phyloP scores from a whole-genome alignment of 2,888 invertebrate species.

The Orthosia gracilis region DNA sequence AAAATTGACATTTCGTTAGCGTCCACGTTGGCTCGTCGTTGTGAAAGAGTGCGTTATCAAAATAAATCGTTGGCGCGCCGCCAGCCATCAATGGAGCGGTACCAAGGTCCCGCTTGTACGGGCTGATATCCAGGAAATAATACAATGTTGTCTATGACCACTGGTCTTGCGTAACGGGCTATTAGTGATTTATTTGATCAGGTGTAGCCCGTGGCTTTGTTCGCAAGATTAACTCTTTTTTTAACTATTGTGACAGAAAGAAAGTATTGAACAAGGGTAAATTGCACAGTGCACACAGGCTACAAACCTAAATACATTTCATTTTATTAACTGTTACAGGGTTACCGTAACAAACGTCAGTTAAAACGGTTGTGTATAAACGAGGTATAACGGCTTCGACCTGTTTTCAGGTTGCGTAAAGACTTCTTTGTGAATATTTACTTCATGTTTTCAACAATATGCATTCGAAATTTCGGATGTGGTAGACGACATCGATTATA shows the following conservation, averaged over 20 bases:
- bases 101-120: conserved; percentile 70
- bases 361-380: neutral
- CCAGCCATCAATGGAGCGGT: conserved; percentile 69
- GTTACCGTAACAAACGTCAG: neutral
- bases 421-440: neutral
- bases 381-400: conserved; percentile 16
- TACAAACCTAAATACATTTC: neutral
- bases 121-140: conserved; percentile 54
- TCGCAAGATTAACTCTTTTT: neutral
- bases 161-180: conserved; percentile 24
- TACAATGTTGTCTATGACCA: conserved; percentile 36
- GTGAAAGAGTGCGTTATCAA: conserved; percentile 73
- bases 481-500: neutral
- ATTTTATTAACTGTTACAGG: neutral
- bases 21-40: conserved; percentile 54
- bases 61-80: conserved; percentile 74
- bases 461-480: neutral
- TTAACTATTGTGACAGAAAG: neutral
- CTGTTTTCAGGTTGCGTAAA: neutral
- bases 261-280: neutral
- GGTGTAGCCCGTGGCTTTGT: neutral
- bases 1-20: conserved; percentile 59
- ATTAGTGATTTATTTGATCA: neutral
- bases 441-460: neutral
- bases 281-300: no score